Conservation (phyloP, 1,140 invertebrate species). For the Gerris buenoi region DNA sequence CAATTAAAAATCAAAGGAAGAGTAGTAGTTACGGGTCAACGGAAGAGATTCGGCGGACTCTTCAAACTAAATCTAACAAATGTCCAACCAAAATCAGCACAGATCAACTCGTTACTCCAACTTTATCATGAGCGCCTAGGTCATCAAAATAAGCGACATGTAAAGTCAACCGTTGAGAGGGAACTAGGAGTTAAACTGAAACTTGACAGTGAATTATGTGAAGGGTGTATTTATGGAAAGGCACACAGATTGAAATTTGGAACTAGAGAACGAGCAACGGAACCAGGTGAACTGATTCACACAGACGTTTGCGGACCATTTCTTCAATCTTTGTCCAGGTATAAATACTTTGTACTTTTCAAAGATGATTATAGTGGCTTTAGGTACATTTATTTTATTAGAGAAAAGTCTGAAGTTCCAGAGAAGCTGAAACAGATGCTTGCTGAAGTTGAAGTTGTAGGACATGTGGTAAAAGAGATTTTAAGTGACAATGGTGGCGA, state of each 20-base stretch:
- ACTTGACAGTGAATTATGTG: conserved; percentile 21
- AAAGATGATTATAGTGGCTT: conserved; percentile 25
- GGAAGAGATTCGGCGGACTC: conserved; percentile 16
- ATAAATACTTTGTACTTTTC: conserved; percentile 23
- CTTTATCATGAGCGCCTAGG: conserved; percentile 24
- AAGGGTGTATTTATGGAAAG: conserved; percentile 25
- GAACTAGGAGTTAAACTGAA: conserved; percentile 21
- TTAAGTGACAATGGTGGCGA: conserved; percentile 25
- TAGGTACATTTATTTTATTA: conserved; percentile 22
- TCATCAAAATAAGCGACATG: conserved; percentile 24
- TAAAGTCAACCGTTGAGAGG: conserved; percentile 19
- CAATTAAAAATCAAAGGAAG: conserved; percentile 16
- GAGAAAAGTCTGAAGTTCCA: conserved; percentile 24
- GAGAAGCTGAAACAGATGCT: conserved; percentile 20
- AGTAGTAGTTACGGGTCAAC: conserved; percentile 15
- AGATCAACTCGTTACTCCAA: conserved; percentile 17
- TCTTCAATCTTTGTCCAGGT: conserved; percentile 19
- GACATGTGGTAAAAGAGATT: conserved; percentile 22
- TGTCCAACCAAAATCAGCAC: conserved; percentile 6
- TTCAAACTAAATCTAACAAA: conserved; percentile 20
- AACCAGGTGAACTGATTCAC: conserved; percentile 23
- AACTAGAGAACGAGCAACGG: conserved; percentile 18
- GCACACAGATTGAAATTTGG: conserved; percentile 25
- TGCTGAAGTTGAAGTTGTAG: conserved; percentile 16
- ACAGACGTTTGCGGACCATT: conserved; percentile 26